These are phyloP conservation scores for Neolamprologus variostigma DNA, from an alignment of 2,113 vertebrate species.

Conservation along the genomic window DNA sequence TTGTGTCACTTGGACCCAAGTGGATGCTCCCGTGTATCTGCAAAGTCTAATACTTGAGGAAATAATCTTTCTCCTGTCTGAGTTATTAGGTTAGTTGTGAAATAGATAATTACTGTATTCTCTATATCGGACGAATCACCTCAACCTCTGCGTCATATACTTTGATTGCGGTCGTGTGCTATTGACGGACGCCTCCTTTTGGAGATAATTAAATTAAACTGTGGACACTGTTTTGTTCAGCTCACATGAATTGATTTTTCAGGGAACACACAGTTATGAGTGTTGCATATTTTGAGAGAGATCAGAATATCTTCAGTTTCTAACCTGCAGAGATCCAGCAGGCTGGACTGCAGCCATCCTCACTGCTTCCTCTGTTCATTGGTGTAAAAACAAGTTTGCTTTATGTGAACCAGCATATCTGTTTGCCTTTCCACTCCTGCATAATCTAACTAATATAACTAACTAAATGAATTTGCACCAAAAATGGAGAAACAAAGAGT, in stretches of 20 bases:
- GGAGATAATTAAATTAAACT: not conserved
- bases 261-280: fast-evolving
- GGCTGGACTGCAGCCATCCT: not conserved
- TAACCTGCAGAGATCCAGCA: not conserved
- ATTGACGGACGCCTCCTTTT: not conserved
- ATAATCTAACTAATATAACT: not conserved
- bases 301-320: not conserved
- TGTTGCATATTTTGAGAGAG: not conserved
- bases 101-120: not conserved
- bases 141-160: not conserved
- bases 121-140: not conserved
- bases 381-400: not conserved
- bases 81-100: not conserved
- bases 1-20: not conserved
- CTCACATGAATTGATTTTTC: not conserved
- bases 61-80: not conserved
- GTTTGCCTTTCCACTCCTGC: not conserved
- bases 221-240: not conserved
- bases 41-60: not conserved
- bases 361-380: not conserved
- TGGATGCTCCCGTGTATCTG: not conserved
- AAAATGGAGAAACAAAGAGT: not conserved
- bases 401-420: not conserved
- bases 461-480: not conserved
- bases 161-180: not conserved